Conservation (phyloP, 2,888 invertebrate genomes). For the Eledona agricola region DNA sequence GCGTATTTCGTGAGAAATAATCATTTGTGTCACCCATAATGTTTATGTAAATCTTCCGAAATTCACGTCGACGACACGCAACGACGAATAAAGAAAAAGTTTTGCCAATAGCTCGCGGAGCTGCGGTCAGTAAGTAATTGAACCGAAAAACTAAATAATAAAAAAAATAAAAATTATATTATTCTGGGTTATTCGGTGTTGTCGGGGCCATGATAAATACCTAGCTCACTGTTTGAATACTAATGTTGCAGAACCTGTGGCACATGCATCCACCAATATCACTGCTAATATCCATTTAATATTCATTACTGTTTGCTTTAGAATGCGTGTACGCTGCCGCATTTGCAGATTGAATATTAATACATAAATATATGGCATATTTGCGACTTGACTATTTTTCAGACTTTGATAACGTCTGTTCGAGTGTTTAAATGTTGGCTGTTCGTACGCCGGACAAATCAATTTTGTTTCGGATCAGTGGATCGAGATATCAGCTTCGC, state of each 20-base stretch:
- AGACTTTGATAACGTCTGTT: too few species aligned
- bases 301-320: conserved; percentile 33
- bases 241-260: conserved; percentile 35
- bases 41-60: conserved; percentile 43
- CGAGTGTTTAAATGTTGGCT: too few species aligned
- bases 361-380: conserved; percentile 8
- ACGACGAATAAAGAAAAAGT: conserved; percentile 1
- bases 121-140: too few species aligned
- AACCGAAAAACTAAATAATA: too few species aligned
- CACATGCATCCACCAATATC: conserved; percentile 35
- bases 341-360: conserved; percentile 37
- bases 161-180: too few species aligned
- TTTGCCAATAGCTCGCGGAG: too few species aligned
- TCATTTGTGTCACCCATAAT: conserved; percentile 44
- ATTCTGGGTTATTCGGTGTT: conserved; percentile 21
- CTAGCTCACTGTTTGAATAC: conserved; percentile 27
- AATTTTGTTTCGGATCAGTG: too few species aligned
- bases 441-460: too few species aligned
- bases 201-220: conserved; percentile 29
- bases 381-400: too few species aligned
- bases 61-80: conserved; percentile 3
- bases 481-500: too few species aligned
- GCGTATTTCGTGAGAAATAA: conserved; percentile 47
- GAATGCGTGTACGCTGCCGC: conserved; percentile 30
- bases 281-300: conserved; percentile 36